Evolutionary conservation across 1,140 invertebrate genomes (phyloP).

Genomic region (Penaeus vannamei): DNA sequence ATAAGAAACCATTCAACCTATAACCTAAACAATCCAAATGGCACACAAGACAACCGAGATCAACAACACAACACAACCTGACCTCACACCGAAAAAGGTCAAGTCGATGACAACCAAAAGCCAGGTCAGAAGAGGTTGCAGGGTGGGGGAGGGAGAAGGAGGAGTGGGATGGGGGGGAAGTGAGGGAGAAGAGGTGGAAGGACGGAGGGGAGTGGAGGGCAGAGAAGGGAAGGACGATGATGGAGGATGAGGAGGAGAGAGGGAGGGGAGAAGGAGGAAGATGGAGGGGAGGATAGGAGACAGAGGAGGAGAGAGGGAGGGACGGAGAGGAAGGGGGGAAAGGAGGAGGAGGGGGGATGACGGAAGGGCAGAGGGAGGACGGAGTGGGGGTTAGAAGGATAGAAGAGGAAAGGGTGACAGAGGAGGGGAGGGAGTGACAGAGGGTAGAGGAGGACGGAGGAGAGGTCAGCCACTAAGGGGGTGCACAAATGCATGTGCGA

Average conservation of each 20-base stretch:
- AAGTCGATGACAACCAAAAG: too few species aligned
- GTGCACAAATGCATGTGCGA: not conserved
- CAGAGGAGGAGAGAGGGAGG: not conserved
- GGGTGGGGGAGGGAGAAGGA: too few species aligned
- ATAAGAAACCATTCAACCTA: too few species aligned
- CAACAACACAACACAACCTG: too few species aligned
- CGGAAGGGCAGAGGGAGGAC: too few species aligned
- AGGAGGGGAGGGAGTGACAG: not conserved
- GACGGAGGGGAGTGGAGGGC: not conserved
- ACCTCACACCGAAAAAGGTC: too few species aligned
- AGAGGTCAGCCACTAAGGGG: conserved; percentile 16
- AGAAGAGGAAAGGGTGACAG: too few species aligned
- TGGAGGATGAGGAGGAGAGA: conserved; percentile 1
- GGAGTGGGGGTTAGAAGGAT: too few species aligned
- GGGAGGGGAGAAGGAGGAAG: not conserved
- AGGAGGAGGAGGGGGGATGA: not conserved
- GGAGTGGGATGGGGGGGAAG: conserved; percentile 8
- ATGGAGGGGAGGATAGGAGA: not conserved
- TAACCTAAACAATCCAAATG: too few species aligned
- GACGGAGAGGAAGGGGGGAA: not conserved
- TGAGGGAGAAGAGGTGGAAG: not conserved
- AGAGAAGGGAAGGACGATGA: not conserved
- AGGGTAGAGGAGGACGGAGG: not conserved
- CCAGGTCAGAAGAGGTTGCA: too few species aligned
- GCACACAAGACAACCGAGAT: too few species aligned